These are phyloP conservation scores for Athripsodes cinereus DNA, from an alignment of 2,888 invertebrate genomes.

Conservation along the genomic window DNA sequence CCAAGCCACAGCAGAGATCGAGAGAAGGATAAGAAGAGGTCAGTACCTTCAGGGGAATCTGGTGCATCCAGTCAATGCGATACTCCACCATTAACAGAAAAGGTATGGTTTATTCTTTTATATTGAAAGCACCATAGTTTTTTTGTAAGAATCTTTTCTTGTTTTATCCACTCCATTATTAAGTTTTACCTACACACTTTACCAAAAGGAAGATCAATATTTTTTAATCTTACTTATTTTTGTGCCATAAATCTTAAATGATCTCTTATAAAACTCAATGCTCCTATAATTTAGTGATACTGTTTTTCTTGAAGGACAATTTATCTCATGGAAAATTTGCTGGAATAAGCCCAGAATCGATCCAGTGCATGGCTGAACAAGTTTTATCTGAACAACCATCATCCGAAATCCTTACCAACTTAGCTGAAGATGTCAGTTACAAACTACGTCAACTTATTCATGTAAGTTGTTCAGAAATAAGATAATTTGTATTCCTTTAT, in stretches of 20 bases:
- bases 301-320: conserved; percentile 28
- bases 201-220: no score
- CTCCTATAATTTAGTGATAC: no score
- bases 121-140: background rate
- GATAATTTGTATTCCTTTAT: no score
- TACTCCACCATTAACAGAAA: conserved; percentile 44
- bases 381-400: conserved; percentile 38
- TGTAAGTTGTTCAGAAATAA: no score
- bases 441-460: conserved; percentile 46
- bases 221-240: no score
- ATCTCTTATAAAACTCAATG: no score
- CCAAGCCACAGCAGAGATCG: conserved; percentile 21
- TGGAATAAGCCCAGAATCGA: conserved; percentile 43
- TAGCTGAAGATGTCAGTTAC: conserved; percentile 50
- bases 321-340: conserved; percentile 44
- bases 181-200: no score
- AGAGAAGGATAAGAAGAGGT: conserved; percentile 20
- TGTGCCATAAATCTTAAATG: no score
- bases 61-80: conserved; percentile 49
- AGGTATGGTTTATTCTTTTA: conserved; percentile 33
- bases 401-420: conserved; percentile 40
- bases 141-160: background rate
- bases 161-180: background rate
- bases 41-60: conserved; percentile 38
- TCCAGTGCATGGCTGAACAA: conserved; percentile 46